These are phyloP conservation scores for Diuraphis noxia DNA, from an alignment of 1,140 invertebrate genomes.

Conservation along the genomic window DNA sequence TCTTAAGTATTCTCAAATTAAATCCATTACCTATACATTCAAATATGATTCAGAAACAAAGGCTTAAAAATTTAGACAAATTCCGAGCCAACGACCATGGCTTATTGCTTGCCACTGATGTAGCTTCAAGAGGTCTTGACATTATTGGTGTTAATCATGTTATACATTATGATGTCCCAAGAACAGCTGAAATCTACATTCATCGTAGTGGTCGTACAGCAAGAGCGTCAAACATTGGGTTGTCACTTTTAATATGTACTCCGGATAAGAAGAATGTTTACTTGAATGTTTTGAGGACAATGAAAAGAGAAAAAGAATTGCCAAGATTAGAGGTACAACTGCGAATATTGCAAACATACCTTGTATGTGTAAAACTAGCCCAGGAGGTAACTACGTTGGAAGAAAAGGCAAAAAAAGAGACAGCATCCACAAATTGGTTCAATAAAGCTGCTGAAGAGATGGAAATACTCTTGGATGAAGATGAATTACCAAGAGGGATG, in stretches of 20 bases:
- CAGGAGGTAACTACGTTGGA: slow-evolving; percentile 77
- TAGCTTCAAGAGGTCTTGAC: slow-evolving; percentile 94
- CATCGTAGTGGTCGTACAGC: slow-evolving; percentile 96
- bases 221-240: slow-evolving; percentile 81
- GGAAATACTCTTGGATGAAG: slow-evolving; percentile 83
- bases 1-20: slow-evolving; percentile 79
- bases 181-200: slow-evolving; percentile 93
- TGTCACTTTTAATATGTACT: slow-evolving; percentile 90
- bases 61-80: slow-evolving; percentile 91
- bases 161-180: slow-evolving; percentile 96
- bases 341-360: slow-evolving; percentile 69
- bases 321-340: slow-evolving; percentile 79
- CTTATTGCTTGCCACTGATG: slow-evolving; percentile 94
- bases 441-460: slow-evolving; percentile 80
- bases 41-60: slow-evolving; percentile 91
- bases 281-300: slow-evolving; percentile 76
- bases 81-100: slow-evolving; percentile 78
- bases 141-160: slow-evolving; percentile 94
- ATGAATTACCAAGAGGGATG: slow-evolving; percentile 62
- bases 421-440: slow-evolving; percentile 78
- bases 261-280: slow-evolving; percentile 82
- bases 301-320: slow-evolving; percentile 81
- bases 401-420: slow-evolving; percentile 69
- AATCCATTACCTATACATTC: slow-evolving; percentile 87
- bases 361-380: slow-evolving; percentile 75